Conservation (phyloP, 53 echinoderm and acorn worm genomes). For the Zoroaster sp. region DNA sequence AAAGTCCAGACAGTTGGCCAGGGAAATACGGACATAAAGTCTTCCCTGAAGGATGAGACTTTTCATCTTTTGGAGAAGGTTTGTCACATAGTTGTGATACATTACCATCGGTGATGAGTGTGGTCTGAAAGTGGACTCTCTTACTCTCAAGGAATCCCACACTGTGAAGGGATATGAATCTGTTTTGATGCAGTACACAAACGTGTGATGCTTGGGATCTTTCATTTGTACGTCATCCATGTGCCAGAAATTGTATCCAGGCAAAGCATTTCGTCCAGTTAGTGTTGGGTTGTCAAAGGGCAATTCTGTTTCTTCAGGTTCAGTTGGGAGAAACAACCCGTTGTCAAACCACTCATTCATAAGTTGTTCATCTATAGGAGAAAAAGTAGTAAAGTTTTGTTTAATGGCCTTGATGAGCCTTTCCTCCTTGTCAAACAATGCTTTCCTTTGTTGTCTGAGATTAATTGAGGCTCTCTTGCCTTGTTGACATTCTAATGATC, state of each 20-base stretch:
- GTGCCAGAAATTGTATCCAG: too few species aligned
- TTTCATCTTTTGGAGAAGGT: not conserved
- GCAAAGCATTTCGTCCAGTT: not conserved
- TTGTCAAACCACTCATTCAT: not conserved
- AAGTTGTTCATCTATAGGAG: not conserved
- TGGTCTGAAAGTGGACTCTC: not conserved
- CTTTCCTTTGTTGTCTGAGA: not conserved
- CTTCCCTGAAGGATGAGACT: not conserved
- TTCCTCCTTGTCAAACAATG: too few species aligned
- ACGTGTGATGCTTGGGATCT: not conserved
- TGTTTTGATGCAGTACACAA: conserved; percentile 21
- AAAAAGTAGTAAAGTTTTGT: too few species aligned
- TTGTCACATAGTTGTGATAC: conserved; percentile 37
- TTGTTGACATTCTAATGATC: not conserved
- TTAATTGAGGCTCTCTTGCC: not conserved
- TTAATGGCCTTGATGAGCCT: too few species aligned
- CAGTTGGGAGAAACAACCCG: conserved; percentile 10
- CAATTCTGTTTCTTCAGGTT: not conserved
- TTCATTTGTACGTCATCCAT: not conserved
- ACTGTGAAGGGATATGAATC: not conserved
- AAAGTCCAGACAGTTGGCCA: conserved; percentile 10
- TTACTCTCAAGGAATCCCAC: conserved; percentile 44
- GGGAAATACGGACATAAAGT: not conserved
- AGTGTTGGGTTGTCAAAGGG: conserved; percentile 48
- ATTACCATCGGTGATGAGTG: conserved; percentile 18